Base-by-base conservation (phyloP, 2,797 vertebrate species). In the Chelonia mydas region DNA sequence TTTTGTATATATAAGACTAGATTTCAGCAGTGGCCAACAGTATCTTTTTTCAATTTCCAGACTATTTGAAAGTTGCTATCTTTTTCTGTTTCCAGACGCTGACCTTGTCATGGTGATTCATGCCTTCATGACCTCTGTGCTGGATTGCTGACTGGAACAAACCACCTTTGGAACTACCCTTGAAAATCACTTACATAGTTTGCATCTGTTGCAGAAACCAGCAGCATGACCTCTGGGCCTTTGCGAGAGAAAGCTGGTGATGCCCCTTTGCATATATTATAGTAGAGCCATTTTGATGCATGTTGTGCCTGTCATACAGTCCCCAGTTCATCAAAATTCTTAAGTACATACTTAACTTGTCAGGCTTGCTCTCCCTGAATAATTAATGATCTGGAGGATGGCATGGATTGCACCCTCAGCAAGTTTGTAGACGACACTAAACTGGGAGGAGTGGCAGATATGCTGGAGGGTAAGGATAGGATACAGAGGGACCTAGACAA, bases 11-110 rank as follows among this genome's bases (percentile, higher is more conserved):
- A 77, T 86, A 90, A 90, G 89, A 76, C 84, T 51, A 55, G 25
- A 47, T 96, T 96, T 95, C 94, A 91, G 91, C 85, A 89, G 88
- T 77, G 11, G 2, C 90, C 89, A 92, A 86, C 85, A 90, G 84
- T 5, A 33, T 87, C 61, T 96, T 96, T 95, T 68, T 77, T 91
- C 88, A 84, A 95, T 59, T 83, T 88, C 83, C 50, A 90, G 96
- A 25, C n/a, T 97, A 96, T 96, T 88, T 90, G 88, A 94, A 78
- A 90, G 33, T 31, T 90, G 77, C 76, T 55, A 83, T 6, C 11
- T 37, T 57, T 84, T 85, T 88, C 54, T 37, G 47, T 54, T 84
- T 57, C 11, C 72, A 37, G 94, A 55, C 84, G 83, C 57, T 88
- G 90, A 21, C 91, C 92, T 47, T 88, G 93, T 41, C 1, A 4